phyloP scores from a whole-genome alignment of 2,888 invertebrate species.

The Bembecia ichneumoniformis region DNA sequence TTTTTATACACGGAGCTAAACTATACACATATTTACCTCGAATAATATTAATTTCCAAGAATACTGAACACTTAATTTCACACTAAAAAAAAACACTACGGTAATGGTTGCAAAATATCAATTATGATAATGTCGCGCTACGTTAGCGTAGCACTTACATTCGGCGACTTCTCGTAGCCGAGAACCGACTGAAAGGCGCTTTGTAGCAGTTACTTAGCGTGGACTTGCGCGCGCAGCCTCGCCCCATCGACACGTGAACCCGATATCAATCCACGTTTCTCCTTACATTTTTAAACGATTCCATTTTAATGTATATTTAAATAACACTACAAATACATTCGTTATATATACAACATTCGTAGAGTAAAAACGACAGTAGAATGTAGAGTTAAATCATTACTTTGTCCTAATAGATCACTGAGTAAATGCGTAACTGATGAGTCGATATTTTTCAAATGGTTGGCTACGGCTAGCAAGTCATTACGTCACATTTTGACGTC shows the following conservation, averaged over 20 bases:
- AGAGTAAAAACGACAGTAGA: neutral
- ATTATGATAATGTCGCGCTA: slow-evolving; percentile 12
- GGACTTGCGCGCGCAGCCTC: slow-evolving; percentile 64
- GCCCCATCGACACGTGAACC: slow-evolving; percentile 57
- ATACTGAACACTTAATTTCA: slow-evolving; percentile 20
- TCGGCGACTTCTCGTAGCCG: slow-evolving; percentile 40
- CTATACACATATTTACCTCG: neutral
- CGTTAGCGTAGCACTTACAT: slow-evolving; percentile 16
- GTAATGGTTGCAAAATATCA: slow-evolving; percentile 5
- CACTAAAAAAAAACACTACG: slow-evolving; percentile 25
- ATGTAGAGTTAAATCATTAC: neutral
- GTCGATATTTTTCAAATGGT: neutral
- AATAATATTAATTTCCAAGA: neutral
- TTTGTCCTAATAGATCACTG: neutral
- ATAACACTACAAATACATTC: neutral
- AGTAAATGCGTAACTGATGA: neutral
- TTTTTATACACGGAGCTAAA: neutral
- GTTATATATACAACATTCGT: neutral
- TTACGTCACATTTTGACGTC: slow-evolving; percentile 1
- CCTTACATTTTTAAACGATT: slow-evolving; percentile 46
- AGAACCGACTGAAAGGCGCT: slow-evolving; percentile 49
- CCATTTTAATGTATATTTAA: neutral
- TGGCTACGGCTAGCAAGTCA: neutral
- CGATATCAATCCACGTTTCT: slow-evolving; percentile 58
- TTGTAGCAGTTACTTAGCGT: slow-evolving; percentile 43